These are phyloP conservation scores for Latrodectus geometricus DNA, from an alignment of 1,140 invertebrate species.

Conservation along the genomic window DNA sequence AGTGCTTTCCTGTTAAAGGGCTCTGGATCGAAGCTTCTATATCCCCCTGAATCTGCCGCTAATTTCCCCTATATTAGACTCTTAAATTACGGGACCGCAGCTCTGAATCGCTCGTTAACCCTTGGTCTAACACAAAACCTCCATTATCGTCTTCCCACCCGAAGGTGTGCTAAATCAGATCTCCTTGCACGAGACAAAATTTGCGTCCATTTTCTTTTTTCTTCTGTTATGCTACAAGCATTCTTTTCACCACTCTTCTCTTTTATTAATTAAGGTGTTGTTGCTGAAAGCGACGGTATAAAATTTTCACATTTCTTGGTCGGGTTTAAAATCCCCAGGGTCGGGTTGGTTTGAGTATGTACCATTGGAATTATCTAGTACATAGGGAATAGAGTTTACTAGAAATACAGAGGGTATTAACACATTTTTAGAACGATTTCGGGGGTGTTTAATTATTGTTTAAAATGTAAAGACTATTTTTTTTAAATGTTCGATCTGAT, in stretches of 20 bases:
- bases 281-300: too few relatives aligned
- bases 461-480: too few relatives aligned
- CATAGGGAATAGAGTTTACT: too few relatives aligned
- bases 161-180: constrained; percentile 47
- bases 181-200: neutral
- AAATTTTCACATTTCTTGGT: too few relatives aligned
- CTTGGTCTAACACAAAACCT: constrained; percentile 53
- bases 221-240: neutral
- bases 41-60: constrained; percentile 33
- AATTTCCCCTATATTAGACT: constrained; percentile 56
- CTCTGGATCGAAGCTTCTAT: constrained; percentile 44
- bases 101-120: constrained; percentile 55
- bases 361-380: too few relatives aligned
- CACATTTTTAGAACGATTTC: too few relatives aligned
- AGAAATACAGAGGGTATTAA: too few relatives aligned
- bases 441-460: too few relatives aligned
- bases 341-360: too few relatives aligned
- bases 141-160: constrained; percentile 35
- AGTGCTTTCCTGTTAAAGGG: constrained; percentile 18
- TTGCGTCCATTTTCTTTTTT: neutral
- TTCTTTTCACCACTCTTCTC: neutral
- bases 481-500: too few relatives aligned
- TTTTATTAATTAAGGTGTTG: too few relatives aligned
- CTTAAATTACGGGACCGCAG: constrained; percentile 58
- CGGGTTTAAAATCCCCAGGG: too few relatives aligned